Conservation (phyloP, 2,888 invertebrate species). For the Doris montereyensis region DNA sequence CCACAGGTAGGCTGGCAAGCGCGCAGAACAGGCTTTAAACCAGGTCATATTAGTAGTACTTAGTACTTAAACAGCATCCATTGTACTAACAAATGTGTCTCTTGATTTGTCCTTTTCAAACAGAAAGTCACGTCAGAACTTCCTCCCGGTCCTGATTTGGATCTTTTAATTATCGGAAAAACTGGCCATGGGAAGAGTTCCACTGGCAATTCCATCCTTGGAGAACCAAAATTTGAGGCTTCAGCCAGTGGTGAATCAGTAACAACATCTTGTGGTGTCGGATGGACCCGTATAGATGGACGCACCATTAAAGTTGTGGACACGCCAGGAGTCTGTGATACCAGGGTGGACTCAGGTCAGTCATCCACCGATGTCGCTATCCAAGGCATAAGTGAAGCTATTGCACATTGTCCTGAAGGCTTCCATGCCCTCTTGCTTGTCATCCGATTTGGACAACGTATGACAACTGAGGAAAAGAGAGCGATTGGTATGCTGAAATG, state of each 20-base stretch:
- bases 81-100: too few species aligned
- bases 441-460: slow-evolving; percentile 34
- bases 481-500: slow-evolving; percentile 39
- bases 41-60: too few species aligned
- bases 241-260: slow-evolving; percentile 28
- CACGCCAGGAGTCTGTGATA: slow-evolving; percentile 42
- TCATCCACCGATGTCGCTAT: slow-evolving; percentile 30
- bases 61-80: too few species aligned
- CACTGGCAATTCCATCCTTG: slow-evolving; percentile 38
- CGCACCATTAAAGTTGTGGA: slow-evolving; percentile 38
- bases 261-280: slow-evolving; percentile 15
- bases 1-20: too few species aligned
- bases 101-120: too few species aligned
- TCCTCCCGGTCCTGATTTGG: slow-evolving; percentile 33
- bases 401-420: slow-evolving; percentile 30
- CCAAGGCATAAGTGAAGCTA: slow-evolving; percentile 38
- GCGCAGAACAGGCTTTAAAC: too few species aligned
- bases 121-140: slow-evolving; percentile 33
- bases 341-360: neutral
- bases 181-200: slow-evolving; percentile 40
- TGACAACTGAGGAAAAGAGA: slow-evolving; percentile 38
- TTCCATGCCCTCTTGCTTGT: slow-evolving; percentile 38
- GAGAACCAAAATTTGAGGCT: slow-evolving; percentile 1
- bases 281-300: slow-evolving; percentile 33
- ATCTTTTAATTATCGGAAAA: slow-evolving; percentile 39